phyloP scores from a whole-genome alignment of 2,888 invertebrate species.

The Operophtera brumata region DNA sequence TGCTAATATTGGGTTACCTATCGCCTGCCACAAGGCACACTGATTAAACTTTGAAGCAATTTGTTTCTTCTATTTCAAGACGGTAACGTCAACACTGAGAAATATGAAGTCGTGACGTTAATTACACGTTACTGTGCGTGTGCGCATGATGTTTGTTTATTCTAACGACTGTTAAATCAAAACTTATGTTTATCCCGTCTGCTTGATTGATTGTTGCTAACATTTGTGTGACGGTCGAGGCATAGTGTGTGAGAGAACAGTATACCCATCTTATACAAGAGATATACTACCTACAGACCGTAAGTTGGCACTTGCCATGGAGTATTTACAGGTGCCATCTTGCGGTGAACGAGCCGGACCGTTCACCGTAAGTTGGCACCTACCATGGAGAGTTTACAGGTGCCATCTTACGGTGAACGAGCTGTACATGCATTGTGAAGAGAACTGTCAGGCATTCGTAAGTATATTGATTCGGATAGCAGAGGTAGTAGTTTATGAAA shows the following conservation, averaged over 20 bases:
- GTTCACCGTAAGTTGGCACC: too few species aligned
- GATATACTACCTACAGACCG: too few species aligned
- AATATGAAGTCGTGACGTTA: constrained; percentile 63
- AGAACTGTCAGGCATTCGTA: background rate
- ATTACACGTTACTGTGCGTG: constrained; percentile 50
- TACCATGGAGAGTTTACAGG: too few species aligned
- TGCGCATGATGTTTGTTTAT: constrained; percentile 58
- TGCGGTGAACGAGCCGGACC: too few species aligned
- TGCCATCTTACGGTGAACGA: too few species aligned
- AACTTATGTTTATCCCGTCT: constrained; percentile 65
- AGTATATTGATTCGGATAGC: too few species aligned
- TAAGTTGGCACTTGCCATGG: too few species aligned
- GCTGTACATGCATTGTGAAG: too few species aligned
- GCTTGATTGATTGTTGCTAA: constrained; percentile 61
- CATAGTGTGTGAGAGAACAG: background rate
- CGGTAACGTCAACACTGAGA: constrained; percentile 40
- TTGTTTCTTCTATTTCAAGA: constrained; percentile 11
- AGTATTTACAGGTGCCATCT: too few species aligned
- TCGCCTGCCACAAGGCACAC: background rate
- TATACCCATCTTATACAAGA: background rate
- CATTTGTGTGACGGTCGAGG: constrained; percentile 43
- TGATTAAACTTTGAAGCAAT: constrained; percentile 1
- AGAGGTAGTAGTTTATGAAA: too few species aligned
- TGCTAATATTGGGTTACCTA: too few species aligned
- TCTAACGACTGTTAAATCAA: constrained; percentile 65